A percentile compares a stretch with the other conserved stretches of the same genome.
Conservation (phyloP, 2,113 vertebrate genomes). For the Rhinoderma darwinii region DNA sequence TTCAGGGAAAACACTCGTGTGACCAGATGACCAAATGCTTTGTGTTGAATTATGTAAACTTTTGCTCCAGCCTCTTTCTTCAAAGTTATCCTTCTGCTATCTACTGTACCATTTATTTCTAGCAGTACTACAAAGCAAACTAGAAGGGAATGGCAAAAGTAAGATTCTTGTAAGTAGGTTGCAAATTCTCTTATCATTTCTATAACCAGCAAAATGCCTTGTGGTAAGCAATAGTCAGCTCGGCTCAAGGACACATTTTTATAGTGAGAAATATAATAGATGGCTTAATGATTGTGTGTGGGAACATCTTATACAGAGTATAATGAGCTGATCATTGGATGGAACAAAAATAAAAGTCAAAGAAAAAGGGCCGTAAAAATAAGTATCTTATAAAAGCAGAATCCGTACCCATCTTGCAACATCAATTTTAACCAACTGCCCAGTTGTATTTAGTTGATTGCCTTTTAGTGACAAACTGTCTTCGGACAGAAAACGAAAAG, state of each 20-base stretch:
- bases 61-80: background rate
- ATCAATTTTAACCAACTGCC: background rate
- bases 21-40: background rate
- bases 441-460: background rate
- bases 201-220: constrained; percentile 18
- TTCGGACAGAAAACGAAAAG: background rate
- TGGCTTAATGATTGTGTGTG: constrained; percentile 34
- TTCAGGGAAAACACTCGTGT: too few species aligned
- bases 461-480: background rate
- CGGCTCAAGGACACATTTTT: constrained; percentile 46
- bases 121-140: background rate
- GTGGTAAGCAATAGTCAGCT: constrained; percentile 46
- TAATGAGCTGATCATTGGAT: constrained; percentile 33
- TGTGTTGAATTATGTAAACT: background rate
- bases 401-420: background rate
- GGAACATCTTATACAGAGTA: background rate
- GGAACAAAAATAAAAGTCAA: constrained; percentile 23
- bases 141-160: background rate
- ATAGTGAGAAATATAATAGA: constrained; percentile 43
- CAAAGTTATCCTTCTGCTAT: background rate
- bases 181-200: constrained; percentile 21
- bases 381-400: background rate
- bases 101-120: background rate
- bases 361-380: constrained; percentile 12
- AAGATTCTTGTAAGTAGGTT: background rate